A percentile compares a stretch with the other conserved stretches of the same genome.
Evolutionary conservation across 2,797 vertebrate genomes (phyloP).

Genomic region (Percopsis omiscomaycus): DNA sequence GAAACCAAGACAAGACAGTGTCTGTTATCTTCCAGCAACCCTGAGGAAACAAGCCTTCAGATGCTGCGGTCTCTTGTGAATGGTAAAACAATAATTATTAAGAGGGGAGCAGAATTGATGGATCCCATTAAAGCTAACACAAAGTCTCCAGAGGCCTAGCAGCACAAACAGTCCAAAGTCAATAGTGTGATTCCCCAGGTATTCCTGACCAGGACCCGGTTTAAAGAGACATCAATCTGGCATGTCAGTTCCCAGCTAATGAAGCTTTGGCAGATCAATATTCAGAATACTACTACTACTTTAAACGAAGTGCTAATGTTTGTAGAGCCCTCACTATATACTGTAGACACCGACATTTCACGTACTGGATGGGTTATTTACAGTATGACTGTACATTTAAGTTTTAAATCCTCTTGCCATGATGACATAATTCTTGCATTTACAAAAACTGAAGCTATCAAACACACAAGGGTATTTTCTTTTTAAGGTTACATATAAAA

Average conservation of each 20-base stretch:
- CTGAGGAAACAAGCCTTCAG: slow-evolving; percentile 30
- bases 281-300: slow-evolving; percentile 78
- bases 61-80: slow-evolving; percentile 53
- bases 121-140: slow-evolving; percentile 82
- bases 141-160: slow-evolving; percentile 74
- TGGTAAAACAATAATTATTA: slow-evolving; percentile 80
- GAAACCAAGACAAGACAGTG: slow-evolving; percentile 43
- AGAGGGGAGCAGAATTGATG: slow-evolving; percentile 82
- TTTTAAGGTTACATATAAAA: too few relatives aligned
- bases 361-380: too few relatives aligned
- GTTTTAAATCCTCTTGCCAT: too few relatives aligned
- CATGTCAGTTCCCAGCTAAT: slow-evolving; percentile 89
- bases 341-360: background rate
- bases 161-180: slow-evolving; percentile 79
- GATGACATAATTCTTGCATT: too few relatives aligned
- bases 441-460: too few relatives aligned
- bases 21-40: slow-evolving; percentile 48
- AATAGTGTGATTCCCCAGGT: slow-evolving; percentile 83
- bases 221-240: slow-evolving; percentile 90
- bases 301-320: slow-evolving; percentile 82
- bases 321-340: slow-evolving; percentile 54
- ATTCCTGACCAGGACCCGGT: slow-evolving; percentile 79
- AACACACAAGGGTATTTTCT: too few relatives aligned
- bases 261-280: slow-evolving; percentile 86
- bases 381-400: too few relatives aligned